phyloP scores from a whole-genome alignment of 2,888 invertebrate genomes.

The Cryptocephalus primarius region DNA sequence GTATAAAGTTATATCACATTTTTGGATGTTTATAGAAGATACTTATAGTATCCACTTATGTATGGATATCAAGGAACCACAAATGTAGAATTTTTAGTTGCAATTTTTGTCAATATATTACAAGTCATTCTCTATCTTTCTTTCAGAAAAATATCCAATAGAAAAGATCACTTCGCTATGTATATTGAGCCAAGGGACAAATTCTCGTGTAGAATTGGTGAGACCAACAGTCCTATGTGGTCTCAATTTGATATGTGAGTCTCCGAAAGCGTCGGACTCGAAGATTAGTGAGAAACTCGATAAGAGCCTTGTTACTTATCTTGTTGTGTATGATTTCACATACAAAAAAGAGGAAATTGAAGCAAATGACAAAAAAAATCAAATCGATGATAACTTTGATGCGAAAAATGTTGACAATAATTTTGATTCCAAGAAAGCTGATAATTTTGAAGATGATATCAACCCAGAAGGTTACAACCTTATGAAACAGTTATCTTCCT shows the following conservation, averaged over 20 bases:
- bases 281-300: constrained; percentile 2
- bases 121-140: constrained; percentile 1
- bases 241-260: constrained; percentile 31
- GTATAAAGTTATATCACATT: constrained; percentile 7
- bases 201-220: too few species aligned
- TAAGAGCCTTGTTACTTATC: constrained; percentile 37
- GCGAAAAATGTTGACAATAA: not conserved
- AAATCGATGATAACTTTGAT: not conserved
- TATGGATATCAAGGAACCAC: too few species aligned
- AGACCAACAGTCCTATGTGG: constrained; percentile 44
- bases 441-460: constrained; percentile 8
- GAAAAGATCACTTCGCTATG: constrained; percentile 38
- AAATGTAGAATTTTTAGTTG: too few species aligned
- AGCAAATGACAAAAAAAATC: constrained; percentile 20
- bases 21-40: not conserved
- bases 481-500: constrained; percentile 23
- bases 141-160: constrained; percentile 30
- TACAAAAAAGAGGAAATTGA: constrained; percentile 48
- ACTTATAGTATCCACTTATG: not conserved
- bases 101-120: too few species aligned
- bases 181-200: constrained; percentile 30
- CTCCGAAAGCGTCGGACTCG: constrained; percentile 8
- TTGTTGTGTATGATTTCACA: constrained; percentile 61
- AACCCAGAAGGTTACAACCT: constrained; percentile 16
- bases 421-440: not conserved